phyloP scores from a whole-genome alignment of 2,888 invertebrate species.

The Calephelis perditalis region DNA sequence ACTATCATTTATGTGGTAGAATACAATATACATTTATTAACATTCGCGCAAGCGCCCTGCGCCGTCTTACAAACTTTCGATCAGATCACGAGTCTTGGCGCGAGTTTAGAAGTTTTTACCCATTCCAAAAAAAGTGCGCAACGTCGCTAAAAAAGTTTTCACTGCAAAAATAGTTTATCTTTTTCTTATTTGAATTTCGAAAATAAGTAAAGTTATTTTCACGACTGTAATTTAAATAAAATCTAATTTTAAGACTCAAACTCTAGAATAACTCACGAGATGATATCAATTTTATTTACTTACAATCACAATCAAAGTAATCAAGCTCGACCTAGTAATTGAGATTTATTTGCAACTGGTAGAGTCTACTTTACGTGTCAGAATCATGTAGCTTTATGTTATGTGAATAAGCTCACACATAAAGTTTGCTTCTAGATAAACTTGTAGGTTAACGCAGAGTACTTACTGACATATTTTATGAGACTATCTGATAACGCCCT shows the following conservation, averaged over 20 bases:
- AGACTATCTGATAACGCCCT: neutral
- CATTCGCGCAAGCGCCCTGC: too few species aligned
- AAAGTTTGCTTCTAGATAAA: slow-evolving; percentile 12
- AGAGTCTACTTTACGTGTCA: neutral
- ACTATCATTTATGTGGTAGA: too few species aligned
- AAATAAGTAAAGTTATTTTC: too few species aligned
- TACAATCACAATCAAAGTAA: neutral
- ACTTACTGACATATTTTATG: neutral
- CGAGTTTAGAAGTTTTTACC: too few species aligned
- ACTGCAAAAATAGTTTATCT: too few species aligned
- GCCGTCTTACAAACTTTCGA: too few species aligned
- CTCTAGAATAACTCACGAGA: neutral
- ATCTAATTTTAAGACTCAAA: neutral
- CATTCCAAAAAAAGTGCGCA: too few species aligned
- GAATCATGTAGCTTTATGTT: slow-evolving; percentile 1
- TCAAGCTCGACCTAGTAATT: slow-evolving; percentile 17
- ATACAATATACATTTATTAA: too few species aligned
- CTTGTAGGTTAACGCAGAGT: slow-evolving; percentile 17
- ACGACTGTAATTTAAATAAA: too few species aligned
- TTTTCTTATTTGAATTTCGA: too few species aligned
- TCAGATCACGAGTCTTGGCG: too few species aligned
- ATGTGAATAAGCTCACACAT: slow-evolving; percentile 11
- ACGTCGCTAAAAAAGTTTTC: too few species aligned
- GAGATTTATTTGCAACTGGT: slow-evolving; percentile 13
- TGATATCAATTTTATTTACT: neutral